Evolutionary conservation across 2,113 vertebrate species (phyloP).

Genomic region (Bufo gargarizans): DNA sequence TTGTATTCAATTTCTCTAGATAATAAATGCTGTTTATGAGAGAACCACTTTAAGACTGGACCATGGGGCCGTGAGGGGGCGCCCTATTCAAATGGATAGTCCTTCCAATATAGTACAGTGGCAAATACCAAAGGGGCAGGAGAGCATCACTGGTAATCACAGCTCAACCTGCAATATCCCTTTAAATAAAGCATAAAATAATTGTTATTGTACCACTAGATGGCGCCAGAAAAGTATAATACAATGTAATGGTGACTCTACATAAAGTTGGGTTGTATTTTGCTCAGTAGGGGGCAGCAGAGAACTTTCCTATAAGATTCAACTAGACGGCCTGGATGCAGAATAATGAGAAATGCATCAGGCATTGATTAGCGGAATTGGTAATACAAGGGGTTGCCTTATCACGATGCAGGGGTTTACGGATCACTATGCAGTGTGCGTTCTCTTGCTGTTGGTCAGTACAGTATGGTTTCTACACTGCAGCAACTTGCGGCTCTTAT

Average conservation of each 20-base stretch:
- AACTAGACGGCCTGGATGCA: neutral
- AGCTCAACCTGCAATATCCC: neutral
- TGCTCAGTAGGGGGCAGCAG: slow-evolving; percentile 46
- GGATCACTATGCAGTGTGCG: no score
- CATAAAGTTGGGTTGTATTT: neutral
- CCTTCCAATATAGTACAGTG: no score
- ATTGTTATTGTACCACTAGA: neutral
- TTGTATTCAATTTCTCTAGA: no score
- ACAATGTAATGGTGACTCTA: neutral
- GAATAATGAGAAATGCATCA: neutral
- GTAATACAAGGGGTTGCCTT: neutral
- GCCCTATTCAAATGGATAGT: no score
- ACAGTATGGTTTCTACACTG: no score
- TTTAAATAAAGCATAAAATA: neutral
- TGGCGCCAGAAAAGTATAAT: neutral
- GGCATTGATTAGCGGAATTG: neutral
- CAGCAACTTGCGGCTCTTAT: no score
- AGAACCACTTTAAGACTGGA: no score
- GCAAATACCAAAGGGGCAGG: no score
- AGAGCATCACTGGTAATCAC: no score
- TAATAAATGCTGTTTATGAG: no score
- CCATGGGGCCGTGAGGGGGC: no score
- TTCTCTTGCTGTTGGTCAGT: no score
- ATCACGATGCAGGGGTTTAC: neutral
- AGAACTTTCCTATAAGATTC: neutral